Percentiles rank a stretch among this genome's conserved stretches.
Evolutionary conservation across 2,888 invertebrate species (phyloP).

Genomic region (Protophormia terraenovae): DNA sequence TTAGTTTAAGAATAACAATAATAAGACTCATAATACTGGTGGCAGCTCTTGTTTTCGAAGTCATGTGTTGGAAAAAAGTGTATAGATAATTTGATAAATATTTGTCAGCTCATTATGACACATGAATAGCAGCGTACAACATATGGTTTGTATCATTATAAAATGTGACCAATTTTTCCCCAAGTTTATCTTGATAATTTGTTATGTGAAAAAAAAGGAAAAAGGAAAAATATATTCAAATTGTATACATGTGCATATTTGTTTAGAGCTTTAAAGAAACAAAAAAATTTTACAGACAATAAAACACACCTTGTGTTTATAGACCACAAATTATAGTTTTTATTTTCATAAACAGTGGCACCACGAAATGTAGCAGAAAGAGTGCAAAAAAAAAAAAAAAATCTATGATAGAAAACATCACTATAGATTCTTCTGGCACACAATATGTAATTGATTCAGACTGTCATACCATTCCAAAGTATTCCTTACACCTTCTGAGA

Average conservation of each 20-base stretch:
- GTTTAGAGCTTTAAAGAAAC: neutral
- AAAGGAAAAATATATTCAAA: neutral
- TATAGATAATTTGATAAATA: neutral
- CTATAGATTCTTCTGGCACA: too few relatives aligned
- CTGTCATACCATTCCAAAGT: too few relatives aligned
- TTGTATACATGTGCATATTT: neutral
- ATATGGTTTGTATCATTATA: constrained; percentile 6
- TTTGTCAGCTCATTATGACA: constrained; percentile 24
- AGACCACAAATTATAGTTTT: neutral
- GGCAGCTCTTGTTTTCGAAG: neutral
- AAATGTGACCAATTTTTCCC: neutral
- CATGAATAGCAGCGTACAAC: neutral
- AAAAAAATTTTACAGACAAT: neutral
- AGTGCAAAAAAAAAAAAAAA: too few relatives aligned
- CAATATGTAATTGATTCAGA: too few relatives aligned
- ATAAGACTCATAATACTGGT: neutral
- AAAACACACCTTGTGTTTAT: constrained; percentile 28
- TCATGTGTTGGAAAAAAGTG: neutral
- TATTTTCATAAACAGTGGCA: neutral
- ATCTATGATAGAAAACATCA: too few relatives aligned
- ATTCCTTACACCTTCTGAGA: too few relatives aligned
- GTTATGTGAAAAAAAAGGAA: neutral
- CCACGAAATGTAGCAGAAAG: neutral
- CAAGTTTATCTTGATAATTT: neutral
- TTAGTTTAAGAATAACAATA: neutral